phyloP scores from a whole-genome alignment of 2,797 vertebrate species.

The Phoxinus dragarum region DNA sequence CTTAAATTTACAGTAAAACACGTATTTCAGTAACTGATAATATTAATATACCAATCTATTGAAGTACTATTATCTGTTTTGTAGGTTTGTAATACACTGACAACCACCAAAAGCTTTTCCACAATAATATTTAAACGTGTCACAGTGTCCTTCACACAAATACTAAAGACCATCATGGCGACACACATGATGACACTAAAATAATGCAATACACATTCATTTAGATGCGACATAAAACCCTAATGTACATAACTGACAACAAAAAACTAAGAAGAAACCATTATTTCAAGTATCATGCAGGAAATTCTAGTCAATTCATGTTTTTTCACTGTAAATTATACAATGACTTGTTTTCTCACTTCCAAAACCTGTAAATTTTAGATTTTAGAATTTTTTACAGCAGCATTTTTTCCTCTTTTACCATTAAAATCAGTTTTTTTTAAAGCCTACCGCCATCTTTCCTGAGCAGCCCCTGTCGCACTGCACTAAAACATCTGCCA shows the following conservation, averaged over 20 bases:
- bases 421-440: neutral
- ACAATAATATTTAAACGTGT: too few species aligned
- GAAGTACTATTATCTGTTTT: neutral
- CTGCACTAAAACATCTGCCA: conserved; percentile 10
- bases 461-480: neutral
- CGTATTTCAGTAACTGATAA: too few species aligned
- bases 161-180: too few species aligned
- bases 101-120: neutral
- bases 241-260: too few species aligned
- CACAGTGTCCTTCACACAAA: too few species aligned
- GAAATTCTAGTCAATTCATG: neutral
- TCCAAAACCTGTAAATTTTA: neutral
- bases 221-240: too few species aligned
- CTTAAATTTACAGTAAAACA: too few species aligned
- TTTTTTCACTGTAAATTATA: neutral
- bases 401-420: too few species aligned
- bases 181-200: too few species aligned
- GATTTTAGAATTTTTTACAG: neutral
- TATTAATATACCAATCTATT: too few species aligned
- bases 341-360: neutral
- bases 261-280: neutral
- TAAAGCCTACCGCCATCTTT: neutral
- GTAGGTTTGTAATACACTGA: neutral
- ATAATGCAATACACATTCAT: too few species aligned
- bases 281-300: neutral